Percentiles rank a stretch among this genome's conserved stretches.
phyloP scores from a whole-genome alignment of 1,140 invertebrate species.

The Drosophila rhopaloa region DNA sequence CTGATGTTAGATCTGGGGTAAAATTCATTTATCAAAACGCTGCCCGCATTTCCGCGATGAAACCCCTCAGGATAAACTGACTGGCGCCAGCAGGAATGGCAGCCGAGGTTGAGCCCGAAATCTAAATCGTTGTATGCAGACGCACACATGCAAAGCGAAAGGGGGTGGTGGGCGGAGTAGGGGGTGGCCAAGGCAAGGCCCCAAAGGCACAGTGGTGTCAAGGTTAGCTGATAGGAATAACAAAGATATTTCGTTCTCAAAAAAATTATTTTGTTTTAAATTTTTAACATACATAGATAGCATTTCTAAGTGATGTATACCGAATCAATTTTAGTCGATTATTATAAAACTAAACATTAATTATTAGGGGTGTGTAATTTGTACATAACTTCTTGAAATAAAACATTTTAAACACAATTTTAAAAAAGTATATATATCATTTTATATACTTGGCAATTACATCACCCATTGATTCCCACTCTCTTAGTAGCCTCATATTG shows the following conservation, averaged over 20 bases:
- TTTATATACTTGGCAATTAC: background rate
- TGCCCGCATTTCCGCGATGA: slow-evolving; percentile 76
- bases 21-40: slow-evolving; percentile 80
- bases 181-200: slow-evolving; percentile 1
- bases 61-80: slow-evolving; percentile 62
- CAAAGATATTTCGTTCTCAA: background rate
- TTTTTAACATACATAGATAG: too few relatives aligned
- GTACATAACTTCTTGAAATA: too few relatives aligned
- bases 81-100: slow-evolving; percentile 74
- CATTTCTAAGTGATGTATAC: too few relatives aligned
- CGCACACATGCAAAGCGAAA: slow-evolving; percentile 29
- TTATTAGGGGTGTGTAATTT: too few relatives aligned
- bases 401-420: too few relatives aligned
- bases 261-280: too few relatives aligned
- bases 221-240: background rate
- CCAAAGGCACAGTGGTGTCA: slow-evolving; percentile 24
- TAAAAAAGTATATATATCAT: too few relatives aligned
- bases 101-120: slow-evolving; percentile 68
- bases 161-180: background rate
- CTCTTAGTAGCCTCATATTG: too few relatives aligned
- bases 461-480: background rate
- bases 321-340: too few relatives aligned
- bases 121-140: slow-evolving; percentile 74
- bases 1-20: slow-evolving; percentile 28
- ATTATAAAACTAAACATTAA: too few relatives aligned